phyloP scores from a whole-genome alignment of 2,797 vertebrate species.

The Sebastes cheni region DNA sequence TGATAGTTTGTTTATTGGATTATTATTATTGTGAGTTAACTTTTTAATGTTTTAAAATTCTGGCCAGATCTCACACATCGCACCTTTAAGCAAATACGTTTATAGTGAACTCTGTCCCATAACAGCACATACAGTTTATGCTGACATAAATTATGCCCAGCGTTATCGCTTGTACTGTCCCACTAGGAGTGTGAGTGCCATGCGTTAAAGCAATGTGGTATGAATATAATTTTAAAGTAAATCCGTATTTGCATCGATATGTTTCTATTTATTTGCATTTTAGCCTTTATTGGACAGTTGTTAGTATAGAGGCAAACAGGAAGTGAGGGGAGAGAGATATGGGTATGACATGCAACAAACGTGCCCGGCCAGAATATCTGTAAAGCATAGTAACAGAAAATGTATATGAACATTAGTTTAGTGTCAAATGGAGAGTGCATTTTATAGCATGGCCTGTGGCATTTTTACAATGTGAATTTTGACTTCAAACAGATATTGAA shows the following conservation, averaged over 20 bases:
- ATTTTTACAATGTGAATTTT: too few species aligned
- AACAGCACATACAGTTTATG: not conserved
- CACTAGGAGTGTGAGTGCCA: not conserved
- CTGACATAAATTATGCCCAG: not conserved
- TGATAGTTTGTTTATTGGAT: too few species aligned
- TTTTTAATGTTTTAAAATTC: too few species aligned
- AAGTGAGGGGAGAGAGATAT: not conserved
- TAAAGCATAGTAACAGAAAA: not conserved
- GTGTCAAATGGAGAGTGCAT: not conserved
- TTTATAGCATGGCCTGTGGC: not conserved
- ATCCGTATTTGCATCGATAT: not conserved
- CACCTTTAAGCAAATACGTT: not conserved
- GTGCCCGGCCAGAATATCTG: not conserved
- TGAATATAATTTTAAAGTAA: not conserved
- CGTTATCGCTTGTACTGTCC: not conserved
- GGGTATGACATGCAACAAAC: not conserved
- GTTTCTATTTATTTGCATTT: not conserved
- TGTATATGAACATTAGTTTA: not conserved
- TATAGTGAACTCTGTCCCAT: not conserved
- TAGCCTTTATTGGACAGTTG: not conserved
- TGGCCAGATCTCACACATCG: too few species aligned
- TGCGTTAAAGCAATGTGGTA: not conserved
- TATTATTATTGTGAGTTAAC: too few species aligned
- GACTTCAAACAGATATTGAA: too few species aligned
- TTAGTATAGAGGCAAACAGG: not conserved